Percentiles rank a stretch among this genome's conserved stretches.
These are phyloP conservation scores for Branchipolynoe longqiensis DNA, from an alignment of 2,888 invertebrate genomes.

Conservation along the genomic window DNA sequence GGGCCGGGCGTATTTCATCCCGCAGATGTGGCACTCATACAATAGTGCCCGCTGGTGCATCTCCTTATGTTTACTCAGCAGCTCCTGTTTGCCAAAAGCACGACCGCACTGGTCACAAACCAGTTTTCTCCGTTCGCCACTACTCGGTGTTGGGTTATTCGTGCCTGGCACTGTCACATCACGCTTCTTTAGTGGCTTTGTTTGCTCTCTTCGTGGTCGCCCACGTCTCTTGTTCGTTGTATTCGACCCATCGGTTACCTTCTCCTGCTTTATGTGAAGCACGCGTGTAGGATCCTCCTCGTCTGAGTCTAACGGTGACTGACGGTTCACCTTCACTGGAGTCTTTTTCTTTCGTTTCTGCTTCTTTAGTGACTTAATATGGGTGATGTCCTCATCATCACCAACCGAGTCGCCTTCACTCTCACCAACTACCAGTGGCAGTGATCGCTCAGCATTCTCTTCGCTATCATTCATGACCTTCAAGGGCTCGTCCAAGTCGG, in stretches of 20 bases:
- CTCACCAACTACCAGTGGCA: neutral
- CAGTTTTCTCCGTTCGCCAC: constrained; percentile 26
- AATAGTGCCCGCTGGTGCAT: constrained; percentile 49
- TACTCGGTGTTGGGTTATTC: no score
- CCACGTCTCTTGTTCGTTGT: neutral
- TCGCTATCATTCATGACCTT: neutral
- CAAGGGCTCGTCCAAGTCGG: neutral
- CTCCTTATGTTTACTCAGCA: constrained; percentile 58
- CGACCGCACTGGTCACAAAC: constrained; percentile 63
- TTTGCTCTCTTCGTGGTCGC: constrained; percentile 41
- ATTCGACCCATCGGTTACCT: neutral
- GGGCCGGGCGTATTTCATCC: constrained; percentile 67
- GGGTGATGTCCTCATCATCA: neutral
- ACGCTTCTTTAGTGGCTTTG: constrained; percentile 20
- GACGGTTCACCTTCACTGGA: constrained; percentile 31
- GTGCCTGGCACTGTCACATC: neutral
- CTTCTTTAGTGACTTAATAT: constrained; percentile 46
- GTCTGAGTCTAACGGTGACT: neutral
- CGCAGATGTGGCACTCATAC: constrained; percentile 69
- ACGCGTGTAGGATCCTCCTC: neutral
- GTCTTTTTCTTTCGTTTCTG: constrained; percentile 61
- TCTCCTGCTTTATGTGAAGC: constrained; percentile 7
- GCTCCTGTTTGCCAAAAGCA: constrained; percentile 57
- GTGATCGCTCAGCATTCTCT: no score
- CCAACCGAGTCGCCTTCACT: neutral